Evolutionary conservation across 2,113 vertebrate genomes (phyloP), one percentile per base, ranked within the genome.

Genomic region (Dunckerocampus dactyliophorus): DNA sequence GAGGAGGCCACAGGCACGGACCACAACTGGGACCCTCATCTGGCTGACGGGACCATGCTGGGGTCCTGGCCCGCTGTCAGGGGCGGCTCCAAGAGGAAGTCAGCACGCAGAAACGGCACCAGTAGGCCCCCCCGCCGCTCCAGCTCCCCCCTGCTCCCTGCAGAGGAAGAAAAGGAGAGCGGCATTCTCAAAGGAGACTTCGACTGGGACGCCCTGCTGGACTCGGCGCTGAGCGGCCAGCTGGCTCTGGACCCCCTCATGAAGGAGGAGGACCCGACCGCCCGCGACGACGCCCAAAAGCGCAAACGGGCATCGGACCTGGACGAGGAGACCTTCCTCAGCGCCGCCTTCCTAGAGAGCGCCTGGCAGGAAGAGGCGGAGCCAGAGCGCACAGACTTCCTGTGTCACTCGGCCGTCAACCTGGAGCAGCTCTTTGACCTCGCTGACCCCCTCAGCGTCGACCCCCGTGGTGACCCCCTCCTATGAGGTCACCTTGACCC

Each of bases 191-290:
- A 97, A 74, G 95, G 95, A 4, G 92, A 92, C 85, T 98, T 98
- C 59, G 95, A 98, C 88, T 99, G 95, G 96, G 93, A 96, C 47
- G 92, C 93, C 63, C 85, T 99, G 73, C 92, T 99, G 2, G 89
- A 97, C 51, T 88, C 91, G 0, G 89, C 89, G 21, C 84, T 92
- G 5, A 91, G 85, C 11, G 92, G 88, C 8, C 94, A 95, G 63
- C 91, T 97, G 52, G 85, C 92, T 0, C 70, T 93, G 69, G 94
- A 91, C 69, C 90, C 94, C 0, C 66, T 88, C 51, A 71, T 85
- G 0, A 77, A 70, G 0, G 89, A 89, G 6, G 83, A 88, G 63
- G 93, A 96, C 65, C 88, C 93, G 82, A 90, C 84, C 0, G 81
- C 90, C 61, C 89, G 88, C 0, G 92, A 10, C 0, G 82, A 86